Evolutionary conservation across 1,140 invertebrate genomes (phyloP), one percentile per base, ranked within the genome.

Genomic region (Orchestia grillus): DNA sequence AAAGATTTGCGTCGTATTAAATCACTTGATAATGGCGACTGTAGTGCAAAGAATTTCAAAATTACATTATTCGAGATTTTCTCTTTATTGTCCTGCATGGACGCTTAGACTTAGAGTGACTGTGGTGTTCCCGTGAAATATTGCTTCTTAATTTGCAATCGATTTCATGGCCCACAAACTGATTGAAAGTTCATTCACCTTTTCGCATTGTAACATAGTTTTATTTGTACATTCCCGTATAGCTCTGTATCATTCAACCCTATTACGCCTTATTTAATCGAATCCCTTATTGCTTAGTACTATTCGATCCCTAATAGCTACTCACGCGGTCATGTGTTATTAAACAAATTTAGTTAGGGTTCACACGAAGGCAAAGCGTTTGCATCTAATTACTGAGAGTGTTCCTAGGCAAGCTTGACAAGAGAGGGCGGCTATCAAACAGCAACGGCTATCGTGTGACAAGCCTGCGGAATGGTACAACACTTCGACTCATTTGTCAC

Each of bases 401-500:
- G 92, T 45, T 47, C 3, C 92, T 8, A 28, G 44, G 43, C 44
- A 94, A 94, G 44, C 92, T 94, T 94, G 41, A 94, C 92, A 94
- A 11, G 92, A 40, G 40, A 40, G 92, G 41, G 43, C 92, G 92
- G 44, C 44, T 44, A 94, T 94, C 44, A 94, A 94, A 94, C 92
- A 94, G 44, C 43, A 45, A n/a, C 43, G 92, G 92, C 44, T 94
- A 94, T 94, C 92, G 19, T 45, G 44, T 11, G 92, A 94, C 92
- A 94, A 44, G 92, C 3, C 92, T 40, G 16, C 44, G 92, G 41
- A 45, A 94, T 47, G 92, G 92, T 94, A 44, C 43, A n/a, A 94
- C 92, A 94, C 44, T 45, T 45, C 92, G 92, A 42, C 43, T 47
- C 92, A 94, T 94, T 94, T 94, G 92, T 94, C 92, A 94, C 92